Percentiles rank a stretch among this genome's conserved stretches.
phyloP scores from a whole-genome alignment of 1,140 invertebrate species.

The Aleiodes sp. region DNA sequence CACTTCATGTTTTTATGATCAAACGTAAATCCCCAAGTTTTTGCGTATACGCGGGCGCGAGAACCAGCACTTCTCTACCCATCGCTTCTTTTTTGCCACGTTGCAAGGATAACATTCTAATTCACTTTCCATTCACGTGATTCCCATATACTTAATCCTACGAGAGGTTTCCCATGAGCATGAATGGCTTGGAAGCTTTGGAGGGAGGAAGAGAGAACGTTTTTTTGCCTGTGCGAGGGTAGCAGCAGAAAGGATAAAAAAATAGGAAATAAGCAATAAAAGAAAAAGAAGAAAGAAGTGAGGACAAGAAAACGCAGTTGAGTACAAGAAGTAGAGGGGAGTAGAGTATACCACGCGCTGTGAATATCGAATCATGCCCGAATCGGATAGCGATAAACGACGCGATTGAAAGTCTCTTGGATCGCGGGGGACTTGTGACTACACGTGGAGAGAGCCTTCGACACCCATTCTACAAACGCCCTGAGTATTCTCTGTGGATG shows the following conservation, averaged over 20 bases:
- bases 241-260: constrained; percentile 25
- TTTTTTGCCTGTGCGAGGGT: not conserved
- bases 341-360: constrained; percentile 42
- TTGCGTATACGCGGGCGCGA: not conserved
- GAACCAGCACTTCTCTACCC: not conserved
- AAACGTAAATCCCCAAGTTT: constrained; percentile 10
- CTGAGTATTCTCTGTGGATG: constrained; percentile 33
- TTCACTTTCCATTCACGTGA: constrained; percentile 36
- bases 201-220: constrained; percentile 18
- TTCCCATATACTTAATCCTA: constrained; percentile 29
- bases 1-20: not conserved
- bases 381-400: constrained; percentile 57
- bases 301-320: constrained; percentile 11
- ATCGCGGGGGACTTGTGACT: constrained; percentile 30
- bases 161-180: constrained; percentile 29
- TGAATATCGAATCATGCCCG: constrained; percentile 54
- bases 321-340: not conserved
- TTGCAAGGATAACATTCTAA: constrained; percentile 23
- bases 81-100: constrained; percentile 13
- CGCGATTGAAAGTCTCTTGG: constrained; percentile 52
- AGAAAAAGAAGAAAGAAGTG: constrained; percentile 24
- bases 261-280: constrained; percentile 23
- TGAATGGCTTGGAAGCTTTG: constrained; percentile 30
- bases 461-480: not conserved
- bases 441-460: no score